Base-by-base conservation (phyloP, 2,113 vertebrate genomes). In the Callocephalon fimbriatum region DNA sequence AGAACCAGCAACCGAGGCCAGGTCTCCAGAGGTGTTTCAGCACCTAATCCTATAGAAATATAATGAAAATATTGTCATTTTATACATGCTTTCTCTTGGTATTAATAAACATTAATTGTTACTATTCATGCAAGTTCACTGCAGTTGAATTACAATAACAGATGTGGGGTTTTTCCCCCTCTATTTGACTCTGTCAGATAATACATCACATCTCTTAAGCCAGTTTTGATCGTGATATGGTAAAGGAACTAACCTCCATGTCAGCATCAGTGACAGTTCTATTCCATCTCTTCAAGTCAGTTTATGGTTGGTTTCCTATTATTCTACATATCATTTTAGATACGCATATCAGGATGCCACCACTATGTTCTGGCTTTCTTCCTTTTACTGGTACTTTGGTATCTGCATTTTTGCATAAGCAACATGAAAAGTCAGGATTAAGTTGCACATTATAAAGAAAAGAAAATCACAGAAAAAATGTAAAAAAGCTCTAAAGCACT, bases 251-350 rank as follows among this genome's bases (percentile, higher is more conserved):
- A 82, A 61, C 16, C 14, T 9, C 72, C 26, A 15, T 12, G 4
- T 53, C 32, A 53, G 10, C 29, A 27, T 0, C 3, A 0, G 31
- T 0, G 4, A 25, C 19, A n/a, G 15, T 53, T 86, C 31, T 47
- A 72, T 45, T 53, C 23, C 32, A 26, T 12, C 23, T 74, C 29
- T 65, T 76, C 8, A 53, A 74, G 38, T 40, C 23, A 35, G 44
- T 38, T 85, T 78, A n/a, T 35, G 62, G 2, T 44, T 48, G 44
- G 4, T 51, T 96, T 87, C 56, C 29, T 90, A 2, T 72, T 40
- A 31, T 51, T 54, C 22, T 53, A 17, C 31, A 5, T 40, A 18
- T 67, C 7, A n/a, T 15, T 7, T 29, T 14, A 63, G 38, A 79
- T 9, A 87, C 21, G 5, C 1, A 2, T 26, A 47, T 63, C 29